These are phyloP conservation scores for Microcebus lehilahytsara DNA, from an alignment of 2,113 vertebrate genomes.

Conservation along the genomic window DNA sequence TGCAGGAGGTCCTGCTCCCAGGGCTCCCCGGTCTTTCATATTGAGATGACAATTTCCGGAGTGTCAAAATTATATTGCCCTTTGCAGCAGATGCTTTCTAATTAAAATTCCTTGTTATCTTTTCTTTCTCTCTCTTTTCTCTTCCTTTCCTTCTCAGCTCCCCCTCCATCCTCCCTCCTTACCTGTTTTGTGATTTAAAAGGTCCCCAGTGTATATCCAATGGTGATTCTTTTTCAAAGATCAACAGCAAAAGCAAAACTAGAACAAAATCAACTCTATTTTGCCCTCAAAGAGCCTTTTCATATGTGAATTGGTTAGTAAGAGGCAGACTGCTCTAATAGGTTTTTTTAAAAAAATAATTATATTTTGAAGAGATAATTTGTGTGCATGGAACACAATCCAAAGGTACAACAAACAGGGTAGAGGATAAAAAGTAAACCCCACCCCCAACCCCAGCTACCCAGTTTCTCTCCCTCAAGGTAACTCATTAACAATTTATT, in stretches of 20 bases:
- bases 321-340: slow-evolving; percentile 52
- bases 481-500: slow-evolving; percentile 13
- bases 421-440: slow-evolving; percentile 34
- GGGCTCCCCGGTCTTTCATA: neutral
- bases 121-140: slow-evolving; percentile 22
- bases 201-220: neutral
- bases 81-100: slow-evolving; percentile 50
- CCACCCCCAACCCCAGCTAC: neutral
- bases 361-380: slow-evolving; percentile 51
- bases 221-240: slow-evolving; percentile 52
- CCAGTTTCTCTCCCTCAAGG: neutral
- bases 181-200: slow-evolving; percentile 41
- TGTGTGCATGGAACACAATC: slow-evolving; percentile 2
- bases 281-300: slow-evolving; percentile 46
- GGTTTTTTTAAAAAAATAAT: slow-evolving; percentile 44
- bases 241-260: slow-evolving; percentile 59
- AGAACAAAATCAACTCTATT: slow-evolving; percentile 45
- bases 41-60: slow-evolving; percentile 39
- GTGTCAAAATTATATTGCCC: slow-evolving; percentile 43
- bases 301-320: slow-evolving; percentile 49
- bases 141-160: slow-evolving; percentile 21
- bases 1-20: neutral
- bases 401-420: slow-evolving; percentile 46
- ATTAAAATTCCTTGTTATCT: slow-evolving; percentile 21
- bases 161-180: neutral